Evolutionary conservation across 1,140 invertebrate genomes (phyloP).

Genomic region (Drosophila truncata): DNA sequence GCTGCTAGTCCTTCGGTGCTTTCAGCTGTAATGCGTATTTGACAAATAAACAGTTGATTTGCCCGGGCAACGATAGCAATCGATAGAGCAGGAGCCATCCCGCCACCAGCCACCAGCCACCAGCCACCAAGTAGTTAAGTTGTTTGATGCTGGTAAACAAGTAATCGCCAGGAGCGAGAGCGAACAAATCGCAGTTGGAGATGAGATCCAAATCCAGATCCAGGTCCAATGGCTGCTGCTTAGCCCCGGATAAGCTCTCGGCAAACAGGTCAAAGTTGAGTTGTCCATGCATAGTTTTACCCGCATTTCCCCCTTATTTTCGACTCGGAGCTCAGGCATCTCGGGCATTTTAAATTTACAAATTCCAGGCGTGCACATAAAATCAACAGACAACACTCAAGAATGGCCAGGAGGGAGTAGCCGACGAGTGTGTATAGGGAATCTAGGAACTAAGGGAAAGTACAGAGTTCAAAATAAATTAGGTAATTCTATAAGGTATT

Average conservation of each 20-base stretch:
- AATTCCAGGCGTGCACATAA: slow-evolving; percentile 78
- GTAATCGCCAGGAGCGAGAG: slow-evolving; percentile 63
- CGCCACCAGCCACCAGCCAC: slow-evolving; percentile 9
- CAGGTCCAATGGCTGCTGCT: slow-evolving; percentile 15
- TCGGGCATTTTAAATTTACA: slow-evolving; percentile 81
- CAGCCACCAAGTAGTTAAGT: slow-evolving; percentile 71
- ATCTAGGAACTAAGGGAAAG: slow-evolving; percentile 1
- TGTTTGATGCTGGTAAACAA: slow-evolving; percentile 81
- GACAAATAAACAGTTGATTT: slow-evolving; percentile 84
- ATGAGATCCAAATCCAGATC: slow-evolving; percentile 13
- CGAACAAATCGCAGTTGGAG: slow-evolving; percentile 28
- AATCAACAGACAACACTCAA: slow-evolving; percentile 76
- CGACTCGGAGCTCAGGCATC: slow-evolving; percentile 44
- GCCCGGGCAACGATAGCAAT: slow-evolving; percentile 69
- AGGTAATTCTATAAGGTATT: neutral
- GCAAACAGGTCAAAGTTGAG: slow-evolving; percentile 75
- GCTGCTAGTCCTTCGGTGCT: slow-evolving; percentile 57
- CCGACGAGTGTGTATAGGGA: slow-evolving; percentile 15
- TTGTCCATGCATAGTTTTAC: slow-evolving; percentile 46
- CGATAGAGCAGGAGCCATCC: slow-evolving; percentile 43
- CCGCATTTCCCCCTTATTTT: slow-evolving; percentile 3
- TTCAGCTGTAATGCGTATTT: slow-evolving; percentile 79
- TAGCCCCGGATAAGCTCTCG: slow-evolving; percentile 49
- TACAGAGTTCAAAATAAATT: neutral
- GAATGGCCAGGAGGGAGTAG: slow-evolving; percentile 45